Conservation (phyloP, 1,140 invertebrate genomes). For the Rhagoletis pomonella region DNA sequence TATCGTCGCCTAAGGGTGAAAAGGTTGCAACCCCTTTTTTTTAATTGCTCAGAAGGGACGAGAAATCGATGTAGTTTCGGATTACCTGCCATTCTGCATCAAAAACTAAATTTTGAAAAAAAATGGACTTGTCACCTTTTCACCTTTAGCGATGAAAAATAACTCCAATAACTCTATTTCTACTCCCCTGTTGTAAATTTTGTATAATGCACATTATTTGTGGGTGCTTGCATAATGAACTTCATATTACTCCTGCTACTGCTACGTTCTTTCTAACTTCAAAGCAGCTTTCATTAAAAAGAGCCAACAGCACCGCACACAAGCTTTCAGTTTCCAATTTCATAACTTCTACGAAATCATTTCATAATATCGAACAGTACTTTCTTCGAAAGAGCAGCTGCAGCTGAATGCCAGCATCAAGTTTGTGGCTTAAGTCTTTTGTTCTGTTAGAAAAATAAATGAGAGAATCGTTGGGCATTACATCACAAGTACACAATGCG, state of each 20-base stretch:
- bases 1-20: too few species aligned
- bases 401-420: neutral
- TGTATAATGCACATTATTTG: too few species aligned
- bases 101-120: too few species aligned
- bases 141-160: too few species aligned
- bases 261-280: neutral
- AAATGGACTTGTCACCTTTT: too few species aligned
- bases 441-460: neutral
- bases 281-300: neutral
- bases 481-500: constrained; percentile 3
- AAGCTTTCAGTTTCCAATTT: neutral
- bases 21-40: too few species aligned
- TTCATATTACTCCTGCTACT: neutral
- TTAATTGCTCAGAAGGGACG: too few species aligned
- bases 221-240: too few species aligned
- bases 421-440: constrained; percentile 43
- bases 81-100: too few species aligned
- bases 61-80: too few species aligned
- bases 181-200: too few species aligned
- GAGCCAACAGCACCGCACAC: neutral
- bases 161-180: too few species aligned
- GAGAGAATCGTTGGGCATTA: neutral
- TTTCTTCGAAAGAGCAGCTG: neutral
- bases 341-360: neutral
- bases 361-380: neutral